These are phyloP conservation scores for Cerastoderma edule DNA, from an alignment of 2,888 invertebrate genomes.

Conservation along the genomic window DNA sequence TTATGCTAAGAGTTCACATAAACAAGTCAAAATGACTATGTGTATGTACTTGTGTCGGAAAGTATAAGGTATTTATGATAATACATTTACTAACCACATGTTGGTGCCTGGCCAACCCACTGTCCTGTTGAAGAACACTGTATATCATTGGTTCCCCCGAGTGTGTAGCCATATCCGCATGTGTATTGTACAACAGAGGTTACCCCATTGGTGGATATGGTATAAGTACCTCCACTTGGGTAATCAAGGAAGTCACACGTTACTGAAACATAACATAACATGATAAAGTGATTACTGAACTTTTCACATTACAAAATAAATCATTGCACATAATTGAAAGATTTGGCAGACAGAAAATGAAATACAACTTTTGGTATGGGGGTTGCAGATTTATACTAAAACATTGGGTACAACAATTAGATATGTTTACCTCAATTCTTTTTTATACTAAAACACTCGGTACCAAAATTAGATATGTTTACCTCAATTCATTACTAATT, in stretches of 20 bases:
- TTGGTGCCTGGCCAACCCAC: slow-evolving; percentile 30
- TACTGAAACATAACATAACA: slow-evolving; percentile 32
- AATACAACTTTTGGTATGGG: too few species aligned
- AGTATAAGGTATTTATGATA: neutral
- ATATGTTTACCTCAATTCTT: too few species aligned
- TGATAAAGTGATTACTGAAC: neutral
- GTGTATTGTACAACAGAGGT: slow-evolving; percentile 37
- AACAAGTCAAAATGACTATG: too few species aligned
- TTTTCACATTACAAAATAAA: neutral
- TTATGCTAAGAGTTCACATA: too few species aligned
- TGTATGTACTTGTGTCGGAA: too few species aligned
- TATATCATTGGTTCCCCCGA: slow-evolving; percentile 30
- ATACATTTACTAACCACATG: slow-evolving; percentile 38
- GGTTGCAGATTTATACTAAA: too few species aligned
- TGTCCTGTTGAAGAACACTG: slow-evolving; percentile 34
- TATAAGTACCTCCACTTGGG: slow-evolving; percentile 36
- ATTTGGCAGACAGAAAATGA: too few species aligned
- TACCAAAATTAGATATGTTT: too few species aligned
- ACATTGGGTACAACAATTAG: too few species aligned
- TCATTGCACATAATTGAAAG: neutral
- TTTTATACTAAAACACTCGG: too few species aligned
- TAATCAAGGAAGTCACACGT: slow-evolving; percentile 29
- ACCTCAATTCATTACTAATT: too few species aligned
- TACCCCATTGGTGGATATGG: slow-evolving; percentile 34
- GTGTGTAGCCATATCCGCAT: slow-evolving; percentile 45